Percentiles rank a stretch among this genome's conserved stretches.
phyloP scores from a whole-genome alignment of 2,888 invertebrate species.

The Tiphia femorata region DNA sequence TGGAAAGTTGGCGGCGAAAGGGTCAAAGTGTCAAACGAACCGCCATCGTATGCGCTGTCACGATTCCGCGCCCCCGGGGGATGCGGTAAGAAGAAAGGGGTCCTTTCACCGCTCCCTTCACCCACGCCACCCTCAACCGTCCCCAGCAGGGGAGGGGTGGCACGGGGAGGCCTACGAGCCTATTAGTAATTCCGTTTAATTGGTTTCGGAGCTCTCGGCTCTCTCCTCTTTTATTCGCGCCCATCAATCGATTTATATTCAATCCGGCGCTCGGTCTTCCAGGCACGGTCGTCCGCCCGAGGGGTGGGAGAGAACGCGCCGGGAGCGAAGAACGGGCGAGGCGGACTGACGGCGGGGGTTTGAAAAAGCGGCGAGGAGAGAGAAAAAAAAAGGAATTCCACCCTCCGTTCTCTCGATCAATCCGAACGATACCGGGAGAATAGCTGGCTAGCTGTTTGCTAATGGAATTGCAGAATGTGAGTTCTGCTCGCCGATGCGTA shows the following conservation, averaged over 20 bases:
- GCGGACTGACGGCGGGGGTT: too few relatives aligned
- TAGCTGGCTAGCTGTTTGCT: background rate
- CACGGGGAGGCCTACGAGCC: background rate
- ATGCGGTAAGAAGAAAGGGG: too few relatives aligned
- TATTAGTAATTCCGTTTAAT: slow-evolving; percentile 8
- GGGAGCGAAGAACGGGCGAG: too few relatives aligned
- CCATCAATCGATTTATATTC: slow-evolving; percentile 7
- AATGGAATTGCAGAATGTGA: background rate
- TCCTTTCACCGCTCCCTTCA: too few relatives aligned
- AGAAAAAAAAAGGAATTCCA: background rate
- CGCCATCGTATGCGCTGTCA: too few relatives aligned
- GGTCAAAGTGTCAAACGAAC: too few relatives aligned
- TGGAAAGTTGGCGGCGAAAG: too few relatives aligned
- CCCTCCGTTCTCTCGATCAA: background rate
- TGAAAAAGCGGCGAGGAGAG: too few relatives aligned
- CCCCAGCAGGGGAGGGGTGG: background rate
- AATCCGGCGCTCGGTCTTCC: background rate
- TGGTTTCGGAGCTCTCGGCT: background rate
- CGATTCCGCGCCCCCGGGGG: too few relatives aligned
- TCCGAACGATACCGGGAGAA: background rate
- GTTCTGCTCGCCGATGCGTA: background rate
- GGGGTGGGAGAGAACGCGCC: too few relatives aligned
- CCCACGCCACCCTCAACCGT: too few relatives aligned
- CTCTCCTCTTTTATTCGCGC: slow-evolving; percentile 4
- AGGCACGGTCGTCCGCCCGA: background rate